Evolutionary conservation across 2,797 vertebrate genomes (phyloP).

Genomic region (Anabas testudineus): DNA sequence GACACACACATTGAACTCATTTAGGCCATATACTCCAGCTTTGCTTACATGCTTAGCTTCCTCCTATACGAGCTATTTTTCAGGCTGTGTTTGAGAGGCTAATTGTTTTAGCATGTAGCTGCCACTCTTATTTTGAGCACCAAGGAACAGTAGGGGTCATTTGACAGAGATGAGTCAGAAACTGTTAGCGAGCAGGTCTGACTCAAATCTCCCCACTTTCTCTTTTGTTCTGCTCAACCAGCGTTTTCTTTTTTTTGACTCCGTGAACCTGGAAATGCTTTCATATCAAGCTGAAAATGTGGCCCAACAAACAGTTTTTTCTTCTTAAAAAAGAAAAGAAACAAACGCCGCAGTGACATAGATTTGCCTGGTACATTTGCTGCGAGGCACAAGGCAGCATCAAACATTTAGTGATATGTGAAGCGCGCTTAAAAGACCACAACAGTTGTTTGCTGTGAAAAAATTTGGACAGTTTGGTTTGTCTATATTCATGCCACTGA

Average conservation of each 20-base stretch:
- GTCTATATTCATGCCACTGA: slow-evolving; percentile 58
- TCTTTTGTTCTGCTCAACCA: slow-evolving; percentile 49
- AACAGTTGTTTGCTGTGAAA: slow-evolving; percentile 59
- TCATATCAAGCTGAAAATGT: slow-evolving; percentile 58
- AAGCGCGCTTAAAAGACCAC: slow-evolving; percentile 59
- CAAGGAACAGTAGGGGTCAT: slow-evolving; percentile 66
- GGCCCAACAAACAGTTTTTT: slow-evolving; percentile 50
- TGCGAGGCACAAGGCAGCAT: slow-evolving; percentile 63
- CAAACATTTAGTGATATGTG: slow-evolving; percentile 69
- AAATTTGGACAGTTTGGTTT: slow-evolving; percentile 58
- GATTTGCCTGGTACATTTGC: slow-evolving; percentile 58
- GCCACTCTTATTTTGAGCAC: slow-evolving; percentile 66
- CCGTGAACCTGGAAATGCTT: slow-evolving; percentile 65
- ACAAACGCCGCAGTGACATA: slow-evolving; percentile 59
- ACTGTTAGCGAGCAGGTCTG: slow-evolving; percentile 51
- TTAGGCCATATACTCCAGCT: slow-evolving; percentile 33
- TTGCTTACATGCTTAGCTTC: slow-evolving; percentile 53
- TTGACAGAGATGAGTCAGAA: slow-evolving; percentile 72
- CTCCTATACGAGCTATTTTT: slow-evolving; percentile 47
- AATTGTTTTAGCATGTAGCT: slow-evolving; percentile 79
- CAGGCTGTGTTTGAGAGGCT: slow-evolving; percentile 49
- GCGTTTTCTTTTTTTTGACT: slow-evolving; percentile 12
- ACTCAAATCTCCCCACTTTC: slow-evolving; percentile 47
- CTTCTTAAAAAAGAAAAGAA: slow-evolving; percentile 44
- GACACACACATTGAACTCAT: slow-evolving; percentile 28